phyloP scores from a whole-genome alignment of 1,140 invertebrate genomes.

The Leptinotarsa undecemlineata region DNA sequence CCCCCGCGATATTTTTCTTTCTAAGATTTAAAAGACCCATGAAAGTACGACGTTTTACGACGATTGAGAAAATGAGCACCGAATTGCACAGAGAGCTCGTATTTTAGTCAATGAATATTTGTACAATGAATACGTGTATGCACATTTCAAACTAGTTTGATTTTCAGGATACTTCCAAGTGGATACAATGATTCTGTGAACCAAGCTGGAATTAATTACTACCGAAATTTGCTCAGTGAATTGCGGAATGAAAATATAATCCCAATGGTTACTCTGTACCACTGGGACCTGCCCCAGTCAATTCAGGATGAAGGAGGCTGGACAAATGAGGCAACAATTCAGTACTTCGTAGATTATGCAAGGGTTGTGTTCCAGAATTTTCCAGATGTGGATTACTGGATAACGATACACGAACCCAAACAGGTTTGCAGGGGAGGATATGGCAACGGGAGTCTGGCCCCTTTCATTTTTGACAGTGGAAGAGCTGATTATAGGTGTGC shows the following conservation, averaged over 20 bases:
- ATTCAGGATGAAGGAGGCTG: constrained; percentile 36
- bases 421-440: constrained; percentile 45
- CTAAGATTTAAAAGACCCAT: too few relatives aligned
- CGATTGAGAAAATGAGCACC: too few relatives aligned
- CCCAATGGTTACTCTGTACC: not conserved
- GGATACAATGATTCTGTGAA: constrained; percentile 1
- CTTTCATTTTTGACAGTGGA: constrained; percentile 58
- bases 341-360: constrained; percentile 52
- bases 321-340: constrained; percentile 39
- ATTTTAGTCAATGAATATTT: too few relatives aligned
- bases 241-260: not conserved
- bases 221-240: not conserved
- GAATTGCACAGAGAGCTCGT: too few relatives aligned
- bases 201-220: not conserved
- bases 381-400: constrained; percentile 33
- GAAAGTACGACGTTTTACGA: too few relatives aligned
- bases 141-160: too few relatives aligned
- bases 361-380: constrained; percentile 35
- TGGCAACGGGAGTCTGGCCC: constrained; percentile 61
- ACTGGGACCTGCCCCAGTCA: constrained; percentile 14
- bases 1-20: too few relatives aligned
- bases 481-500: constrained; percentile 61
- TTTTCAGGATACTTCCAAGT: constrained; percentile 7
- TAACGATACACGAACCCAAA: constrained; percentile 54
- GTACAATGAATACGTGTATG: too few relatives aligned